Evolutionary conservation across 2,888 invertebrate genomes (phyloP).

Genomic region (Drosophila antonietae): DNA sequence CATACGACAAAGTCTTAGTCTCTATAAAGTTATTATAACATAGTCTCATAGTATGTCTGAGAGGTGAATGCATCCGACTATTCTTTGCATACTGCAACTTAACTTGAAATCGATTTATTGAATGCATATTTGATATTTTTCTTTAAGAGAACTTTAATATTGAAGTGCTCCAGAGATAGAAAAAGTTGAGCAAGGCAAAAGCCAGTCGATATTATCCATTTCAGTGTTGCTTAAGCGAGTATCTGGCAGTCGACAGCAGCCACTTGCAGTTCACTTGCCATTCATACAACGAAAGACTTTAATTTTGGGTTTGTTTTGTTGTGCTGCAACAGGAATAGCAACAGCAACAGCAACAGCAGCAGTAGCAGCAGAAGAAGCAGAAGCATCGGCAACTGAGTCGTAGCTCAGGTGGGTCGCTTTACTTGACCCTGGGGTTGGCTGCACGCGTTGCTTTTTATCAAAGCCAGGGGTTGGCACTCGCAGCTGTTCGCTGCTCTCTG

Average conservation of each 20-base stretch:
- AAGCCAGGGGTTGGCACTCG: constrained; percentile 61
- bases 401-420: constrained; percentile 65
- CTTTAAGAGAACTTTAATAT: too few species aligned
- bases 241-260: not conserved
- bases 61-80: too few species aligned
- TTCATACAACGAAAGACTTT: constrained; percentile 51
- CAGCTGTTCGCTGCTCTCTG: constrained; percentile 51
- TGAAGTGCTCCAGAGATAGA: not conserved
- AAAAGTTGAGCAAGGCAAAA: not conserved
- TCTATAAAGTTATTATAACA: too few species aligned
- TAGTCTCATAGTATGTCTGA: too few species aligned
- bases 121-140: not conserved
- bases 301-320: constrained; percentile 60
- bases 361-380: constrained; percentile 4
- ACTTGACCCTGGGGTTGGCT: constrained; percentile 74
- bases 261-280: not conserved
- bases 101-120: not conserved
- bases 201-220: not conserved
- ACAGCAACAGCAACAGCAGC: constrained; percentile 8
- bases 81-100: too few species aligned
- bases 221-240: not conserved
- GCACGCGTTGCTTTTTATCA: constrained; percentile 57
- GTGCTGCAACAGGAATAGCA: constrained; percentile 12
- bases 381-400: constrained; percentile 1
- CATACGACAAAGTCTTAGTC: too few species aligned